Percentiles rank a stretch among this genome's conserved stretches.
Evolutionary conservation across 2,113 vertebrate genomes (phyloP).

Genomic region (Strix uralensis): DNA sequence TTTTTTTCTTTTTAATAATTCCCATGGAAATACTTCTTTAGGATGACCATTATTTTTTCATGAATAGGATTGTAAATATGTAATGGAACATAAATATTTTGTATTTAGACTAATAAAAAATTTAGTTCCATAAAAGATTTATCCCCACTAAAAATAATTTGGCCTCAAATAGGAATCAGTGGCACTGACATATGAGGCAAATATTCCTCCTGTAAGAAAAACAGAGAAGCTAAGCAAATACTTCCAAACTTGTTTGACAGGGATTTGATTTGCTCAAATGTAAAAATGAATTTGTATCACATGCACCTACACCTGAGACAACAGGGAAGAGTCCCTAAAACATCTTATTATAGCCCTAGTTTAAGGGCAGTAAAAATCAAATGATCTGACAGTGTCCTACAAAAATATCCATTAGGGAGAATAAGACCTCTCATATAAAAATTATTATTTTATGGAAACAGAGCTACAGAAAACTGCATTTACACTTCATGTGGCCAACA

Average conservation of each 20-base stretch:
- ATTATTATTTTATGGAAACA: background rate
- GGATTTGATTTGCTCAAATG: background rate
- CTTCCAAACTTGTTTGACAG: background rate
- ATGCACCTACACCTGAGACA: background rate
- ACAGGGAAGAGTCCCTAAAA: background rate
- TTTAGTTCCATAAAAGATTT: constrained; percentile 55
- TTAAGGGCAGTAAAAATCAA: background rate
- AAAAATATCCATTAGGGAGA: background rate
- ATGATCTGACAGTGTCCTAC: background rate
- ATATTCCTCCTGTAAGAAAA: constrained; percentile 8
- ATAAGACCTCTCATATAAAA: background rate
- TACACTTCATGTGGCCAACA: background rate
- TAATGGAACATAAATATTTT: constrained; percentile 64
- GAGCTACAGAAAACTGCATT: background rate
- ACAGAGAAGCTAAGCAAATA: background rate
- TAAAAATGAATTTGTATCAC: background rate
- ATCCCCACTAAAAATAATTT: constrained; percentile 57
- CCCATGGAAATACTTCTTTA: constrained; percentile 41
- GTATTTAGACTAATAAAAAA: constrained; percentile 63
- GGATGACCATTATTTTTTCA: constrained; percentile 46
- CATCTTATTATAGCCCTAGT: background rate
- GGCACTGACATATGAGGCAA: background rate
- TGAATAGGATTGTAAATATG: constrained; percentile 59
- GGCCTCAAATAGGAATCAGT: background rate
- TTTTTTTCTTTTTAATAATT: constrained; percentile 15